Conservation (phyloP, 2,113 vertebrate species). For the Meleagris gallopavo region DNA sequence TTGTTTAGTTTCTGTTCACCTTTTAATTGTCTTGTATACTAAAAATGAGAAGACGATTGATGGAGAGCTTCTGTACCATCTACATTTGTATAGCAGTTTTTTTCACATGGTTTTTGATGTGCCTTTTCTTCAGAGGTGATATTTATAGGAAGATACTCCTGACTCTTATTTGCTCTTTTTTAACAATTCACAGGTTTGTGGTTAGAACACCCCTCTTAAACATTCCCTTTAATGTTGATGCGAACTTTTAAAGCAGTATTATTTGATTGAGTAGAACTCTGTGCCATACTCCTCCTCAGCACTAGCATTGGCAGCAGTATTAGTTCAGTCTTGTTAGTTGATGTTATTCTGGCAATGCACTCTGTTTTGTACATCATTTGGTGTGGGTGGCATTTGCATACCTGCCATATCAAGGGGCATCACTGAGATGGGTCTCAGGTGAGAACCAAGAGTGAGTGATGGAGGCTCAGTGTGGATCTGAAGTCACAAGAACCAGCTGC, state of each 20-base stretch:
- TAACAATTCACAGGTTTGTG: background rate
- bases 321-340: background rate
- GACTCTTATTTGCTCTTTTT: background rate
- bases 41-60: background rate
- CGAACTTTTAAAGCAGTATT: background rate
- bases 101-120: background rate
- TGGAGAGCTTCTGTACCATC: background rate
- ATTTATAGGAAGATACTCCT: background rate
- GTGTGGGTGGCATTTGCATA: accelerated
- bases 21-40: background rate
- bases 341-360: background rate
- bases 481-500: background rate
- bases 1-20: background rate
- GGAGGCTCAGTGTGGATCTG: accelerated
- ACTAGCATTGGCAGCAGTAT: accelerated
- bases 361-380: background rate
- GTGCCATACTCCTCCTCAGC: background rate
- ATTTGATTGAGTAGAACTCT: background rate
- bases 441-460: background rate
- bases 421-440: too few species aligned
- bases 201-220: background rate
- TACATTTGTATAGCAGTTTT: background rate
- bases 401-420: background rate
- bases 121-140: background rate
- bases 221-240: background rate